phyloP scores from a whole-genome alignment of 2,888 invertebrate genomes.

The Tridacna gigas region DNA sequence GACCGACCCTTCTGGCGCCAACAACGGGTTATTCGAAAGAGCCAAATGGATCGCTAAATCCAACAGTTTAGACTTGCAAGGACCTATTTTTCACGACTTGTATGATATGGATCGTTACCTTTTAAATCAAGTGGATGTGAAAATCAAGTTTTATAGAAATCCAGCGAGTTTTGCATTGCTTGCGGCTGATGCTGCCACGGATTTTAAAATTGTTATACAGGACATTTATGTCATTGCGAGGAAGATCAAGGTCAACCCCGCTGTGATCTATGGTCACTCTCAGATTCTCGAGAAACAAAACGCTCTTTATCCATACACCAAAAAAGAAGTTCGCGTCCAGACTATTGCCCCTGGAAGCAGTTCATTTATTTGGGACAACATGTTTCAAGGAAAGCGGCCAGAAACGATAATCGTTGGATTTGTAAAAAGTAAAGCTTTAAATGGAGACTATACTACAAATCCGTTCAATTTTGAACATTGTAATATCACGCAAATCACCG shows the following conservation, averaged over 20 bases:
- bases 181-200: conserved; percentile 6
- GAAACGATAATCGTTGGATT: conserved; percentile 40
- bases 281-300: conserved; percentile 43
- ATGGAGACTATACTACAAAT: conserved; percentile 50
- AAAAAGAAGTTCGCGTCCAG: conserved; percentile 36
- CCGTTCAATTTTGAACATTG: conserved; percentile 58
- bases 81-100: conserved; percentile 51
- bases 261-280: conserved; percentile 35
- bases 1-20: conserved; percentile 34
- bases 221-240: conserved; percentile 38
- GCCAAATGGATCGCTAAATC: conserved; percentile 20
- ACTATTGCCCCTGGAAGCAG: conserved; percentile 43
- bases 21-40: conserved; percentile 41
- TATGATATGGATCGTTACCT: conserved; percentile 31
- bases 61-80: conserved; percentile 47
- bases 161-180: conserved; percentile 31
- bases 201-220: conserved; percentile 37
- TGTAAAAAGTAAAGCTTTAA: conserved; percentile 39
- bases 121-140: conserved; percentile 28
- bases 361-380: conserved; percentile 49
- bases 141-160: conserved; percentile 38
- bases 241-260: conserved; percentile 31
- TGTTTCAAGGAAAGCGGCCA: conserved; percentile 50
- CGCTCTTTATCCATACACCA: conserved; percentile 39
- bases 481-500: conserved; percentile 36